A percentile compares a stretch with the other conserved stretches of the same genome.
These are phyloP conservation scores for Thalpophila matura DNA, from an alignment of 2,888 invertebrate genomes.

Conservation along the genomic window DNA sequence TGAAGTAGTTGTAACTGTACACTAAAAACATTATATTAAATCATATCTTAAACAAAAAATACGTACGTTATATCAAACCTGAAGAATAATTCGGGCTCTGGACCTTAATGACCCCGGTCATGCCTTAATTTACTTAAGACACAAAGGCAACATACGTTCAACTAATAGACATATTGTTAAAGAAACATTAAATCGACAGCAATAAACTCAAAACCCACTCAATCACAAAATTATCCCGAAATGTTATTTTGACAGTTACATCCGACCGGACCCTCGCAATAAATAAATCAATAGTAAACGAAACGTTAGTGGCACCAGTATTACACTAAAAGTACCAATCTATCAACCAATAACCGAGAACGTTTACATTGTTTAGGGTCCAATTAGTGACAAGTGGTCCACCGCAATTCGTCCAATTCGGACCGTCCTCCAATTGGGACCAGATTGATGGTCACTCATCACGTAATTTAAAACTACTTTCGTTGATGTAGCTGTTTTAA, in stretches of 20 bases:
- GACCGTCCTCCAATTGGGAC: conserved; percentile 65
- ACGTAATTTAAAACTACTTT: conserved; percentile 46
- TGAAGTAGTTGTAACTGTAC: conserved; percentile 24
- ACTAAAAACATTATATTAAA: not conserved
- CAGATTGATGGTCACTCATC: conserved; percentile 74
- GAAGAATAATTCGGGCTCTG: too few relatives aligned
- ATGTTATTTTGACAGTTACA: conserved; percentile 59
- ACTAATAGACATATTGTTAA: too few relatives aligned
- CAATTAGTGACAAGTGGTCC: conserved; percentile 78
- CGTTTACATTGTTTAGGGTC: conserved; percentile 63
- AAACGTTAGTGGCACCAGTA: conserved; percentile 39
- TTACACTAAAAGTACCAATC: conserved; percentile 67
- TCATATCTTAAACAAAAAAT: not conserved
- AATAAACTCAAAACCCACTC: conserved; percentile 18
- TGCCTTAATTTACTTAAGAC: too few relatives aligned
- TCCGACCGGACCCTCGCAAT: conserved; percentile 49
- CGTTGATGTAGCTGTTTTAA: not conserved
- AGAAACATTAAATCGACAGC: not conserved
- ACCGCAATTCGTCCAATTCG: conserved; percentile 68
- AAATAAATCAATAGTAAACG: conserved; percentile 61
- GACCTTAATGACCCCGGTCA: too few relatives aligned
- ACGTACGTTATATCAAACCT: too few relatives aligned
- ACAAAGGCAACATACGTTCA: too few relatives aligned
- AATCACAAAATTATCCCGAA: conserved; percentile 51
- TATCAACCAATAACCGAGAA: conserved; percentile 73